A percentile compares a stretch with the other conserved stretches of the same genome.
phyloP scores from a whole-genome alignment of 1,140 invertebrate genomes.

The Heliothis virescens region DNA sequence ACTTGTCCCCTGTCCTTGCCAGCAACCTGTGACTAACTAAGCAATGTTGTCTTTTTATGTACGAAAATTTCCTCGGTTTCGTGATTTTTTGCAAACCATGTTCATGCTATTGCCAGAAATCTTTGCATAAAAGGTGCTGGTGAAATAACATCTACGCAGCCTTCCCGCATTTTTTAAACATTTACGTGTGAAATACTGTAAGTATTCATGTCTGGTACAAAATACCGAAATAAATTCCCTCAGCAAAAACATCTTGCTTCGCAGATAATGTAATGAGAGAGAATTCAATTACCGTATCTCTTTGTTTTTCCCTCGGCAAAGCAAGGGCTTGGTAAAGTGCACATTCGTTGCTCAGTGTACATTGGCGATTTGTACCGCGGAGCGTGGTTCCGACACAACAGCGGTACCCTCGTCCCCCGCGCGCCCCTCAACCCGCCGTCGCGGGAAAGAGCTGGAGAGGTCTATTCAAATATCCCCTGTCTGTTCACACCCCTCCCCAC shows the following conservation, averaged over 20 bases:
- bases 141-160: not conserved
- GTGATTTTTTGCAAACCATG: not conserved
- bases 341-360: conserved; percentile 80
- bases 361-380: conserved; percentile 79
- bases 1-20: not conserved
- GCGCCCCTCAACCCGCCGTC: conserved; percentile 53
- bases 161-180: conserved; percentile 2
- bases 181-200: conserved; percentile 7
- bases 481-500: conserved; percentile 81
- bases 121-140: not conserved
- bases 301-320: conserved; percentile 74
- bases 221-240: conserved; percentile 67
- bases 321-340: conserved; percentile 75
- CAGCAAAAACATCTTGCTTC: conserved; percentile 74
- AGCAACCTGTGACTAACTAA: not conserved
- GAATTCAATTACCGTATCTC: conserved; percentile 81
- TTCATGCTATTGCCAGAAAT: not conserved
- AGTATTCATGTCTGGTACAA: conserved; percentile 52
- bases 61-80: not conserved
- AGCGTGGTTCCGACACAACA: conserved; percentile 72
- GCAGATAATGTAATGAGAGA: conserved; percentile 82
- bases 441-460: conserved; percentile 75
- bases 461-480: conserved; percentile 85
- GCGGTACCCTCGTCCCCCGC: conserved; percentile 47
- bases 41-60: not conserved